These are phyloP conservation scores for Psococerastis gibbosa DNA, from an alignment of 2,888 invertebrate genomes.

Conservation along the genomic window DNA sequence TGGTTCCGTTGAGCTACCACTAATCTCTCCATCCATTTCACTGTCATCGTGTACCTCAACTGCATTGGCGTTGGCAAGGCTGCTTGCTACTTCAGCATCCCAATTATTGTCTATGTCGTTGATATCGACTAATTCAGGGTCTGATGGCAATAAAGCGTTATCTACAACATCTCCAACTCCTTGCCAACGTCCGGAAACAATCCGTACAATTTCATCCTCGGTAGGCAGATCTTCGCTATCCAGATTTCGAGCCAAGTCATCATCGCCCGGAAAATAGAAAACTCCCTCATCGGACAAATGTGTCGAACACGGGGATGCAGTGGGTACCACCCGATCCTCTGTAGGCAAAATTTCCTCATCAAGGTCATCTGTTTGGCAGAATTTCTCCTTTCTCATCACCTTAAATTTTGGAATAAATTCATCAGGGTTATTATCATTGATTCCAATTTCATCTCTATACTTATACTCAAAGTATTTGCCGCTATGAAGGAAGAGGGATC, in stretches of 20 bases:
- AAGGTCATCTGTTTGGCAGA: constrained; percentile 34
- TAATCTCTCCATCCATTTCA: neutral
- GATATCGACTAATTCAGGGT: neutral
- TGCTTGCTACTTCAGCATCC: neutral
- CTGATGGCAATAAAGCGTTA: neutral
- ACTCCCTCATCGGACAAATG: constrained; percentile 18
- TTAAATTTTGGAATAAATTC: constrained; percentile 48
- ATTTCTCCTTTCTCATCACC: constrained; percentile 36
- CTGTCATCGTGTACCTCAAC: neutral
- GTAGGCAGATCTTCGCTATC: neutral
- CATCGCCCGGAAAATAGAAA: constrained; percentile 22
- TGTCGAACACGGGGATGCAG: constrained; percentile 12
- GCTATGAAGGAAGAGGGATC: constrained; percentile 36
- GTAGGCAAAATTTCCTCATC: constrained; percentile 8
- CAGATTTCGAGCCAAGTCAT: constrained; percentile 15
- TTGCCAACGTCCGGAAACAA: neutral
- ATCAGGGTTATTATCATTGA: constrained; percentile 22
- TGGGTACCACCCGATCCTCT: constrained; percentile 16
- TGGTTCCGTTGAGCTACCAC: neutral
- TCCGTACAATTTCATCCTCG: neutral
- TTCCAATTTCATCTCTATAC: constrained; percentile 22
- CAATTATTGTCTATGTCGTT: neutral
- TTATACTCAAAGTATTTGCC: constrained; percentile 30
- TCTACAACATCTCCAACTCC: neutral
- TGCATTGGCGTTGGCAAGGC: neutral